phyloP scores from a whole-genome alignment of 2,113 vertebrate genomes.

The Arenaria interpres region DNA sequence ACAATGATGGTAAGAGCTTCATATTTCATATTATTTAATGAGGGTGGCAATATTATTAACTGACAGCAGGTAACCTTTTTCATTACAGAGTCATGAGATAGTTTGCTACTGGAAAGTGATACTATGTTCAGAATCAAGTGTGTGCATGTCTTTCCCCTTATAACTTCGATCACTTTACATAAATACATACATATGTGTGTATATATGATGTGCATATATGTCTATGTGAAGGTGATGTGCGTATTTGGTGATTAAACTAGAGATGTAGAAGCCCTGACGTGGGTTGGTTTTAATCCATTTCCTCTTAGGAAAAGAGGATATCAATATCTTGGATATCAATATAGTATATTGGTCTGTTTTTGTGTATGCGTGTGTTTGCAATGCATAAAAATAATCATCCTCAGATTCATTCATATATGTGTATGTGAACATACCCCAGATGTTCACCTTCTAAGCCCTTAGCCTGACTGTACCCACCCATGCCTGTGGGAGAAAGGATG shows the following conservation, averaged over 20 bases:
- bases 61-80: background rate
- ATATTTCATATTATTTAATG: background rate
- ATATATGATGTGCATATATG: background rate
- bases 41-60: background rate
- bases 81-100: background rate
- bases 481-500: background rate
- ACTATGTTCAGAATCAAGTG: background rate
- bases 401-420: background rate
- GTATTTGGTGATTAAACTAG: background rate
- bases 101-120: background rate
- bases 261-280: background rate
- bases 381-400: background rate
- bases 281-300: background rate
- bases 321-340: background rate
- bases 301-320: background rate
- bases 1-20: background rate
- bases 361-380: rapidly evolving
- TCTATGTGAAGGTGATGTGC: background rate
- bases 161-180: background rate
- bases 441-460: background rate
- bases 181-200: background rate
- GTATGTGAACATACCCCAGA: background rate
- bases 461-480: background rate
- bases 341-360: background rate
- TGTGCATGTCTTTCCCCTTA: background rate